These are phyloP conservation scores for Tillus elongatus DNA, from an alignment of 2,888 invertebrate species.

Conservation along the genomic window DNA sequence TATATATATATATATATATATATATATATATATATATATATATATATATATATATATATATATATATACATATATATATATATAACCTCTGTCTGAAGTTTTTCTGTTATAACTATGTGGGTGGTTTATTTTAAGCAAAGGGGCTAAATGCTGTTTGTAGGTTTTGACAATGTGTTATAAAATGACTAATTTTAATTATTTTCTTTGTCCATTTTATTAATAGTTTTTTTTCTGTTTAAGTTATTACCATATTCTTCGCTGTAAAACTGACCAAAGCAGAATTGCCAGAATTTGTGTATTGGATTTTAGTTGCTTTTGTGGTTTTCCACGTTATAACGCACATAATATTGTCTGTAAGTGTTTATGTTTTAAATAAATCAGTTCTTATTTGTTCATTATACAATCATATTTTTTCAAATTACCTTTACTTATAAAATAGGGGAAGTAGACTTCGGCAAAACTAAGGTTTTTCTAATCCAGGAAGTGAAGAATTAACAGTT, in stretches of 20 bases:
- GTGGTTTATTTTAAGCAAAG: too few relatives aligned
- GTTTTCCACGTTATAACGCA: conserved; percentile 84
- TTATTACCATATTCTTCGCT: conserved; percentile 89
- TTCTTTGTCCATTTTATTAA: conserved; percentile 3
- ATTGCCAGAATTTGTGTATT: conserved; percentile 78
- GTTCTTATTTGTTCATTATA: conserved; percentile 8
- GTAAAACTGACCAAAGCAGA: conserved; percentile 78
- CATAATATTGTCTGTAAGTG: conserved; percentile 71
- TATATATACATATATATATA: too few relatives aligned
- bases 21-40: too few relatives aligned
- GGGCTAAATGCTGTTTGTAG: neutral
- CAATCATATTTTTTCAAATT: conserved; percentile 9
- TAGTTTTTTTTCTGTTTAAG: conserved; percentile 56
- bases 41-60: too few relatives aligned
- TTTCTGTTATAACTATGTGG: too few relatives aligned
- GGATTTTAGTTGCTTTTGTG: conserved; percentile 81
- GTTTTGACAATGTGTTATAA: neutral
- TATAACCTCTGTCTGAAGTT: too few relatives aligned
- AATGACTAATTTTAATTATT: neutral
- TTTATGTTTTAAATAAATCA: neutral
- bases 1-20: too few relatives aligned
- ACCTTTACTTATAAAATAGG: too few relatives aligned
- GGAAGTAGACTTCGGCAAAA: too few relatives aligned
- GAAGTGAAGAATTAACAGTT: too few relatives aligned
- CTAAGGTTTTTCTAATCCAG: too few relatives aligned